phyloP scores from a whole-genome alignment of 2,888 invertebrate genomes.

The Schizaphis graminum region DNA sequence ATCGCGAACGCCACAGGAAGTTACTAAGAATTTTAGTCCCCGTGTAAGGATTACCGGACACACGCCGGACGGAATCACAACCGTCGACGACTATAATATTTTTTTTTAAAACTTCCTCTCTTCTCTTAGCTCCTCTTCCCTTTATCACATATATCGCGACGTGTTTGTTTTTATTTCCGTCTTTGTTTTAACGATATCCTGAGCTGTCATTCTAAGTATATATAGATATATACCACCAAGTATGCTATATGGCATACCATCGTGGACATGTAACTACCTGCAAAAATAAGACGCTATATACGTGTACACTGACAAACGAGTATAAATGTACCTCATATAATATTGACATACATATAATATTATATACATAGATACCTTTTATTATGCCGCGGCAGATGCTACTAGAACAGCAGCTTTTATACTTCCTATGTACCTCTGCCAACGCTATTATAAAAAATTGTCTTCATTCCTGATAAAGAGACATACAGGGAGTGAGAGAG shows the following conservation, averaged over 20 bases:
- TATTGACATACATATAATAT: not conserved
- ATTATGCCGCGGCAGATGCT: not conserved
- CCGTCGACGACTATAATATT: not conserved
- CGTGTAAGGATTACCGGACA: conserved; percentile 46
- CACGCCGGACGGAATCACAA: conserved; percentile 30
- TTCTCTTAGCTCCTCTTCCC: no score
- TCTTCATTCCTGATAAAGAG: not conserved
- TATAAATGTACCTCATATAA: not conserved
- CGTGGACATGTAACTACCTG: no score
- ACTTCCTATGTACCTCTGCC: not conserved
- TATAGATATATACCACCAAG: not conserved
- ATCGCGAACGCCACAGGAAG: conserved; percentile 10
- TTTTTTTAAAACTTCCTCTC: not conserved
- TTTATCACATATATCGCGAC: not conserved
- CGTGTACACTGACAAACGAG: not conserved
- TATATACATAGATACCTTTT: not conserved
- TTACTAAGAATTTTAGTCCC: conserved; percentile 33
- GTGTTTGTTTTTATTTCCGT: not conserved
- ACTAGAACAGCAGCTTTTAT: not conserved
- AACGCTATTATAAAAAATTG: not conserved
- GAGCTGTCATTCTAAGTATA: not conserved
- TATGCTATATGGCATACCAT: not conserved
- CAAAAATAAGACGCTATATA: not conserved
- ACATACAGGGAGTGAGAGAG: not conserved
- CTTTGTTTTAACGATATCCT: conserved; percentile 21